Conservation (phyloP, 2,797 vertebrate species). For the Gymnoscopelus braueri region DNA sequence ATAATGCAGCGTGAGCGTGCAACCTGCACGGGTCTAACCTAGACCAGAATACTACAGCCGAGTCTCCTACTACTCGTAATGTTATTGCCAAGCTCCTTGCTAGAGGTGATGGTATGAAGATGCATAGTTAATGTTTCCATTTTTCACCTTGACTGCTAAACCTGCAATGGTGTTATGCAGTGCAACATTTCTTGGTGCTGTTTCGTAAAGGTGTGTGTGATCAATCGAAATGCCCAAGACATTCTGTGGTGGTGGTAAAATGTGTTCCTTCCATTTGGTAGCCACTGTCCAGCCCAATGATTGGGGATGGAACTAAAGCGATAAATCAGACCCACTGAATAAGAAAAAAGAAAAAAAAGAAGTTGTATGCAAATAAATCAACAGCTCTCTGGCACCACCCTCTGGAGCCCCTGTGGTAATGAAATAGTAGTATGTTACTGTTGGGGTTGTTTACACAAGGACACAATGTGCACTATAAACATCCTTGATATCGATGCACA, state of each 20-base stretch:
- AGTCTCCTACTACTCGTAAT: slow-evolving; percentile 46
- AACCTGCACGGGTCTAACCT: slow-evolving; percentile 14
- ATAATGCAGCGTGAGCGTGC: slow-evolving; percentile 6
- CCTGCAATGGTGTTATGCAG: slow-evolving; percentile 18
- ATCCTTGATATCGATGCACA: slow-evolving; percentile 14
- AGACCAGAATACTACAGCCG: slow-evolving; percentile 12
- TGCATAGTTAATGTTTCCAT: slow-evolving; percentile 81
- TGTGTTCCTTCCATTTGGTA: slow-evolving; percentile 12
- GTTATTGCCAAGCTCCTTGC: slow-evolving; percentile 80
- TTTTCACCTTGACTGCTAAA: slow-evolving; percentile 26
- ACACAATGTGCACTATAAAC: slow-evolving; percentile 6
- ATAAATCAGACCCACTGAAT: background rate
- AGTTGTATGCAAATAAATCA: slow-evolving; percentile 6
- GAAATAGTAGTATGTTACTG: slow-evolving; percentile 11
- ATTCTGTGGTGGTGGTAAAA: background rate
- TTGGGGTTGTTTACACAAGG: slow-evolving; percentile 14
- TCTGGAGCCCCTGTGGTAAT: slow-evolving; percentile 47
- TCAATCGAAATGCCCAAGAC: background rate
- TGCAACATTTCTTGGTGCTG: slow-evolving; percentile 15
- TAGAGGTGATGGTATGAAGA: slow-evolving; percentile 64
- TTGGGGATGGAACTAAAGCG: background rate
- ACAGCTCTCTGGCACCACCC: slow-evolving; percentile 54
- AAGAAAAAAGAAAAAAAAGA: background rate
- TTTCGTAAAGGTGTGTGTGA: background rate
- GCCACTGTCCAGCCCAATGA: background rate